These are phyloP conservation scores for Odocoileus virginianus DNA, from an alignment of 2,113 vertebrate species.

Conservation along the genomic window DNA sequence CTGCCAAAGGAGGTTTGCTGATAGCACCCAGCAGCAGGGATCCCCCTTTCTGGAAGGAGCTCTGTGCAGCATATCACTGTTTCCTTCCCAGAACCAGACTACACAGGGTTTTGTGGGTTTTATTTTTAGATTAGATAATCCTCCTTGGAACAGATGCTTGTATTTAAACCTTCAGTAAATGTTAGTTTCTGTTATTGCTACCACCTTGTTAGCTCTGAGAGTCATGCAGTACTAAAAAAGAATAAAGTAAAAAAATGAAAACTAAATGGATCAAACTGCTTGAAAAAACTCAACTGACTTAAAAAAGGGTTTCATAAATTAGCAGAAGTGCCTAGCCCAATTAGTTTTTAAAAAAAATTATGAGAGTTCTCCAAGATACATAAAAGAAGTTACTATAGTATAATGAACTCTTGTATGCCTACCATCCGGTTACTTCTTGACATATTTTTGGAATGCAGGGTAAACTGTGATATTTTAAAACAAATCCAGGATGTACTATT, in stretches of 20 bases:
- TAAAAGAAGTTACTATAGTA: neutral
- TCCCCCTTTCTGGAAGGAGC: neutral
- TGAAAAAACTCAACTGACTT: neutral
- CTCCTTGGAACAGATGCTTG: neutral
- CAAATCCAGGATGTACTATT: neutral
- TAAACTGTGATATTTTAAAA: constrained; percentile 2
- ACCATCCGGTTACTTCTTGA: neutral
- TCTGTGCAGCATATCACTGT: neutral
- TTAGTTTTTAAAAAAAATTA: neutral
- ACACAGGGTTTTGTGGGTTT: neutral
- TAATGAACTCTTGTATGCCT: neutral
- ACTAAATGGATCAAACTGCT: neutral
- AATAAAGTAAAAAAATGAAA: neutral
- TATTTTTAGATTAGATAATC: neutral
- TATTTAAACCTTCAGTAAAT: neutral
- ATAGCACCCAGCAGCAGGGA: neutral
- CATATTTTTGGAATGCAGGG: neutral
- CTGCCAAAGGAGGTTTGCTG: neutral
- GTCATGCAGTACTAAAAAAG: neutral
- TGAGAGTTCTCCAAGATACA: neutral
- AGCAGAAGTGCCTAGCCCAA: neutral
- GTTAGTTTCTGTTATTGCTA: neutral
- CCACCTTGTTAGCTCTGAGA: neutral
- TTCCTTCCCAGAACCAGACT: neutral
- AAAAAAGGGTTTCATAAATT: neutral